These are phyloP conservation scores for Virgularia gustaviana DNA, from an alignment of 92 coral and sea anemone genomes.

Conservation along the genomic window DNA sequence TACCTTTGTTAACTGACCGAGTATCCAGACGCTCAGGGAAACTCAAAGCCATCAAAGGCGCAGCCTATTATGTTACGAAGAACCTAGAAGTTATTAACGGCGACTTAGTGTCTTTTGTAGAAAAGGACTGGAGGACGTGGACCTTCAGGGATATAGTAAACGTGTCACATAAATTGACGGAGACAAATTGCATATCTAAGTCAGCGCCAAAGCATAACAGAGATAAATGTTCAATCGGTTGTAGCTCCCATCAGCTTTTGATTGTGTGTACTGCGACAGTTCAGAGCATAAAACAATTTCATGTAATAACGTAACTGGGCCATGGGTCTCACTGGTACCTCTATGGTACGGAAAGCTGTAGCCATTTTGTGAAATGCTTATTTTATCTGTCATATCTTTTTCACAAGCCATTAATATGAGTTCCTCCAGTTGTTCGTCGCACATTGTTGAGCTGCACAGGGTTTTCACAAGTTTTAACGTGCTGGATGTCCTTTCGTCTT, in stretches of 20 bases:
- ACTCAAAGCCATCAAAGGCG: not conserved
- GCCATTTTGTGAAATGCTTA: no score
- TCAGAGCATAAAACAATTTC: not conserved
- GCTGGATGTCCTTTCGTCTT: not conserved
- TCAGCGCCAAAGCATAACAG: not conserved
- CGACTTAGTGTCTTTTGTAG: constrained; percentile 2
- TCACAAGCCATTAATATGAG: constrained; percentile 30
- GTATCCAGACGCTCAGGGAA: not conserved
- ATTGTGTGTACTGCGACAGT: constrained; percentile 27
- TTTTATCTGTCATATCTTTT: not conserved
- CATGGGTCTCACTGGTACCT: no score
- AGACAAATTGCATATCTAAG: constrained; percentile 4
- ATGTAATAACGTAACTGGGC: constrained; percentile 15
- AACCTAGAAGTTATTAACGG: constrained; percentile 8
- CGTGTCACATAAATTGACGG: not conserved
- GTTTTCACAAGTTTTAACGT: not conserved
- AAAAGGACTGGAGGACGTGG: constrained; percentile 24
- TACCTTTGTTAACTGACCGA: not conserved
- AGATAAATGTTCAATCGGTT: not conserved
- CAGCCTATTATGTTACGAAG: constrained; percentile 2
- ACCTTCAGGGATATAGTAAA: constrained; percentile 17
- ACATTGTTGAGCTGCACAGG: not conserved
- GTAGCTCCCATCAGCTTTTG: not conserved
- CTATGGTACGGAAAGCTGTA: no score
- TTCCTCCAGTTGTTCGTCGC: constrained; percentile 3